phyloP scores from a whole-genome alignment of 2,113 vertebrate species.

The Copsychus sechellarum region DNA sequence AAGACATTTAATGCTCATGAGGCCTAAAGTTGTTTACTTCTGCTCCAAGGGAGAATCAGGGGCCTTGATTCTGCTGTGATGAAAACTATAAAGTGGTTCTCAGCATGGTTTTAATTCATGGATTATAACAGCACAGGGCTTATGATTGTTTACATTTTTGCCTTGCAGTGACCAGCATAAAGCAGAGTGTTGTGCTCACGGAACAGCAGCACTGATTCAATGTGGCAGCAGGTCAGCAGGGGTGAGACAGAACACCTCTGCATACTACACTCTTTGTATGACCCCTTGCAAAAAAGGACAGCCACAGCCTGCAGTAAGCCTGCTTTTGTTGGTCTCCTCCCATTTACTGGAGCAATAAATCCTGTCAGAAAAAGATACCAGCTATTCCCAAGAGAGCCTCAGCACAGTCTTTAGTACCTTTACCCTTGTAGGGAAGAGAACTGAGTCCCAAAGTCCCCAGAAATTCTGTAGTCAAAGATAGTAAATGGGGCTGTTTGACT shows the following conservation, averaged over 20 bases:
- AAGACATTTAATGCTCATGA: conserved; percentile 18
- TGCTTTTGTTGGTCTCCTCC: background rate
- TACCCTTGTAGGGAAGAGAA: background rate
- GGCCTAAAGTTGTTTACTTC: conserved; percentile 37
- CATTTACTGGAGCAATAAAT: background rate
- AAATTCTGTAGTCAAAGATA: background rate
- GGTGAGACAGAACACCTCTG: background rate
- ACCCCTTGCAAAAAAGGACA: background rate
- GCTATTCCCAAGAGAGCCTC: background rate
- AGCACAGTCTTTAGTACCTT: background rate
- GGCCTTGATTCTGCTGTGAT: background rate
- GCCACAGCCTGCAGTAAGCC: background rate
- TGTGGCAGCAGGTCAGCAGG: conserved; percentile 31
- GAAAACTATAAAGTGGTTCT: conserved; percentile 18
- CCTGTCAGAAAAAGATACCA: background rate
- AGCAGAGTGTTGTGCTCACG: background rate
- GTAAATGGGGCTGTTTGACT: background rate
- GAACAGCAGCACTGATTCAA: conserved; percentile 10
- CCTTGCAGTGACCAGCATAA: background rate
- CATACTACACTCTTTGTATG: background rate
- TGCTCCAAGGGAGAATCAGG: conserved; percentile 19
- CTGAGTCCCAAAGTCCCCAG: background rate
- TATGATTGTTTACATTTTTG: conserved; percentile 21
- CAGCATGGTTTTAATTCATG: conserved; percentile 8
- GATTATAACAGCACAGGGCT: background rate